A percentile compares a stretch with the other conserved stretches of the same genome.
Evolutionary conservation across 2,888 invertebrate genomes (phyloP).

Genomic region (Erebia palarica): DNA sequence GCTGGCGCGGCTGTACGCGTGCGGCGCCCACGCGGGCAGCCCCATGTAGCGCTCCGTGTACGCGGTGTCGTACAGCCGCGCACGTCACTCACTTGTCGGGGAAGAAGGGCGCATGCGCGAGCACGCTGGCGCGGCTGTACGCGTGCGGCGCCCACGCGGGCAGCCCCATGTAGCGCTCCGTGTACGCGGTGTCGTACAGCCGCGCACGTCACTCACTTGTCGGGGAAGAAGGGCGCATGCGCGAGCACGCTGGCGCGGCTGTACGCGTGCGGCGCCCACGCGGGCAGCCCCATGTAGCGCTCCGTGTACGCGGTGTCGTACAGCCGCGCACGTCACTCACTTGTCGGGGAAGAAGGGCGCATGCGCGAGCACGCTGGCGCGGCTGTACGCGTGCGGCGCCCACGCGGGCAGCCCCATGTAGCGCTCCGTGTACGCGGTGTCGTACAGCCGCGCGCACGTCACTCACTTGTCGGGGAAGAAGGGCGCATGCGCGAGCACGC

Average conservation of each 20-base stretch:
- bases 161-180: constrained; percentile 95
- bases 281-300: constrained; percentile 90
- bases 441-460: constrained; percentile 98
- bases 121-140: constrained; percentile 94
- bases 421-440: constrained; percentile 98
- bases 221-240: constrained; percentile 92
- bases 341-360: constrained; percentile 93
- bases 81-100: too few relatives aligned
- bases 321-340: constrained; percentile 96
- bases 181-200: constrained; percentile 99
- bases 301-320: constrained; percentile 99
- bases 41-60: constrained; percentile 99
- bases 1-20: constrained; percentile 94
- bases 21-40: constrained; percentile 64
- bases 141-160: constrained; percentile 81
- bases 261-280: constrained; percentile 86
- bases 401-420: constrained; percentile 88
- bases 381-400: constrained; percentile 89
- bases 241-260: constrained; percentile 94
- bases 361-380: constrained; percentile 92
- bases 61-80: constrained; percentile 97
- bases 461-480: too few relatives aligned
- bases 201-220: constrained; percentile 98
- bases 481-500: constrained; percentile 91
- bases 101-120: constrained; percentile 92